These are phyloP conservation scores for Carassius gibelio DNA, from an alignment of 2,113 vertebrate species.

Conservation along the genomic window DNA sequence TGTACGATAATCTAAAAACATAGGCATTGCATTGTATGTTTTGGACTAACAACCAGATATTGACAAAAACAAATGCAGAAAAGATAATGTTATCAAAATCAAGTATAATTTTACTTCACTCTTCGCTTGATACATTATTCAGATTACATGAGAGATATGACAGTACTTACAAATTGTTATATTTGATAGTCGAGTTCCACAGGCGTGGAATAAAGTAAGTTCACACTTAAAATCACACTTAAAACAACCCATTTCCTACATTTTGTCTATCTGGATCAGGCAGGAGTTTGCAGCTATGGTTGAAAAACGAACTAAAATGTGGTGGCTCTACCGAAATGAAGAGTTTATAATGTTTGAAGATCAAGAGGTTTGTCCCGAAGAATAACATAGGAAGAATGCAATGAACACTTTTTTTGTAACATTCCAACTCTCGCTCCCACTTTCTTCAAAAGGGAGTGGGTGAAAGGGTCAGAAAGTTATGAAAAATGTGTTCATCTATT, in stretches of 20 bases:
- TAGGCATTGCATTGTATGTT: background rate
- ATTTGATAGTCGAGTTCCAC: background rate
- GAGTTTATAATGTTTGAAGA: constrained; percentile 29
- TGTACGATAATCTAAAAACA: constrained; percentile 81
- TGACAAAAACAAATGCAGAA: background rate
- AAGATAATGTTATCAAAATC: background rate
- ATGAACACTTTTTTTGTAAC: constrained; percentile 18
- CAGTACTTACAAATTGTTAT: background rate
- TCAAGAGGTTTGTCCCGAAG: constrained; percentile 31
- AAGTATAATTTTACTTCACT: background rate
- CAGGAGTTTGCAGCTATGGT: constrained; percentile 15
- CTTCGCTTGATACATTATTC: background rate
- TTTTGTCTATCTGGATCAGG: background rate
- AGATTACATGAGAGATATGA: background rate
- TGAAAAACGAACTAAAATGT: constrained; percentile 32
- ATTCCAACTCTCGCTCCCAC: constrained; percentile 17
- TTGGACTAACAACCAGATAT: background rate
- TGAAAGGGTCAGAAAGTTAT: background rate
- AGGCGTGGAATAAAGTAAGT: background rate
- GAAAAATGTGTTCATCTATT: background rate
- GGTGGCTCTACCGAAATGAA: background rate
- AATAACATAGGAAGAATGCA: constrained; percentile 45
- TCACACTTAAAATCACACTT: background rate
- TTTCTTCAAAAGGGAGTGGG: background rate
- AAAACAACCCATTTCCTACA: background rate